A percentile compares a stretch with the other conserved stretches of the same genome.
Evolutionary conservation across 2,888 invertebrate genomes (phyloP).

Genomic region (Mellilla xanthometata): DNA sequence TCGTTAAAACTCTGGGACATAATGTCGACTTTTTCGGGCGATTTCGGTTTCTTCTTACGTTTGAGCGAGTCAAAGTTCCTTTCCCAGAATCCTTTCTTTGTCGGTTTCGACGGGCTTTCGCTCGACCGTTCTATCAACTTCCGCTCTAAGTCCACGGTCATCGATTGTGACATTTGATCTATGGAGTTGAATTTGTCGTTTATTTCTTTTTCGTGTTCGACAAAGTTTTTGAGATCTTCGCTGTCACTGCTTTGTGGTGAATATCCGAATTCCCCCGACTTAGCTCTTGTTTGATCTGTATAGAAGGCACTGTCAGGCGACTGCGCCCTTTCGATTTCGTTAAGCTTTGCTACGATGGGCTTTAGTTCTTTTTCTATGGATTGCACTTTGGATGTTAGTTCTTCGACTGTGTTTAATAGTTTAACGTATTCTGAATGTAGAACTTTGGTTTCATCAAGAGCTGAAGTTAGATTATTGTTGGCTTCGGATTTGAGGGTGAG

Average conservation of each 20-base stretch:
- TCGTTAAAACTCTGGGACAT: slow-evolving; percentile 82
- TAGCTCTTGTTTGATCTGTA: slow-evolving; percentile 78
- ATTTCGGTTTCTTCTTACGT: slow-evolving; percentile 71
- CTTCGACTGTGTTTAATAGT: slow-evolving; percentile 82
- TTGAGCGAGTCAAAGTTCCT: slow-evolving; percentile 78
- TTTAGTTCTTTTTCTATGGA: slow-evolving; percentile 86
- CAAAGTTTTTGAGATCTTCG: slow-evolving; percentile 66
- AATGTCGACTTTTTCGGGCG: slow-evolving; percentile 66
- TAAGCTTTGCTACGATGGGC: slow-evolving; percentile 64
- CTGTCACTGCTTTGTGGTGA: slow-evolving; percentile 76
- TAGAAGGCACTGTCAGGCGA: slow-evolving; percentile 78
- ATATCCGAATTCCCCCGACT: slow-evolving; percentile 74
- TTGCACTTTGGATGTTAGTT: slow-evolving; percentile 85
- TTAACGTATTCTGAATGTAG: slow-evolving; percentile 85
- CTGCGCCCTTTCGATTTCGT: slow-evolving; percentile 70
- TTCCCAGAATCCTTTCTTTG: slow-evolving; percentile 80
- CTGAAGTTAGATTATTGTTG: slow-evolving; percentile 84
- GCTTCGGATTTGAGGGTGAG: slow-evolving; percentile 86
- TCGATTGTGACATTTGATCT: slow-evolving; percentile 79
- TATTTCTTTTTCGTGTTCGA: slow-evolving; percentile 66
- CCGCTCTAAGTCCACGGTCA: slow-evolving; percentile 75
- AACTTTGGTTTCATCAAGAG: slow-evolving; percentile 86
- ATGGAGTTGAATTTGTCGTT: slow-evolving; percentile 77
- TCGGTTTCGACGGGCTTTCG: slow-evolving; percentile 57
- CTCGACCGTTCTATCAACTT: slow-evolving; percentile 55